Evolutionary conservation across 1,140 invertebrate species (phyloP).

Genomic region (Contarinia nasturtii): DNA sequence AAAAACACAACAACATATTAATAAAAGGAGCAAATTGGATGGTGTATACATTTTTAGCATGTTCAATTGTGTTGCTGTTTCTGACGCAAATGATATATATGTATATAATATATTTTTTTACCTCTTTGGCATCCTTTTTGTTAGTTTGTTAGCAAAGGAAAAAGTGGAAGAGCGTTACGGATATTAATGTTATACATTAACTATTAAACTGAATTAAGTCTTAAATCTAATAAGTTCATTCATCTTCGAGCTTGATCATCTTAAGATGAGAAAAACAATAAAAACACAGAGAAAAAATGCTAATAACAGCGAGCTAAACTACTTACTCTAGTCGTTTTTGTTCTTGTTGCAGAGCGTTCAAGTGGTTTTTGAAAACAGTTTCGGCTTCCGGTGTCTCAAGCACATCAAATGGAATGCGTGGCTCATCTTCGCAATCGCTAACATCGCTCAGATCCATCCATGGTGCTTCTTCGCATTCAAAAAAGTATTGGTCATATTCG

Average conservation of each 20-base stretch:
- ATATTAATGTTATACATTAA: too few species aligned
- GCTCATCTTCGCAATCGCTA: slow-evolving; percentile 44
- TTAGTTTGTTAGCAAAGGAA: slow-evolving; percentile 3
- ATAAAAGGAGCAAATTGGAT: not conserved
- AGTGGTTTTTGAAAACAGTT: slow-evolving; percentile 76
- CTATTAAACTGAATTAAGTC: too few species aligned
- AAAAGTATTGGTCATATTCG: slow-evolving; percentile 81
- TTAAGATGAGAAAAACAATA: not conserved
- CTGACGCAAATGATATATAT: not conserved
- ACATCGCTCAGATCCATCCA: slow-evolving; percentile 47
- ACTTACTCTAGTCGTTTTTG: slow-evolving; percentile 78
- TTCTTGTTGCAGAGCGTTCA: slow-evolving; percentile 77
- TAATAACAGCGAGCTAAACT: slow-evolving; percentile 2
- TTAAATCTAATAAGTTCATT: too few species aligned
- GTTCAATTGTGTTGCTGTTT: not conserved
- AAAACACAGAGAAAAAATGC: not conserved
- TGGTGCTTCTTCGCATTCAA: slow-evolving; percentile 55
- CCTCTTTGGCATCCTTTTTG: slow-evolving; percentile 13
- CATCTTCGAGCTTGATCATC: too few species aligned
- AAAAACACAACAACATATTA: too few species aligned
- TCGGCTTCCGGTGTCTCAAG: slow-evolving; percentile 79
- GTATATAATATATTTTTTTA: slow-evolving; percentile 2
- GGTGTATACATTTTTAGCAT: not conserved
- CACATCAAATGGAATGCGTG: slow-evolving; percentile 77
- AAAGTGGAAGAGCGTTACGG: not conserved